phyloP scores from a whole-genome alignment of 1,140 invertebrate genomes.

The Drosophila kanapiae region DNA sequence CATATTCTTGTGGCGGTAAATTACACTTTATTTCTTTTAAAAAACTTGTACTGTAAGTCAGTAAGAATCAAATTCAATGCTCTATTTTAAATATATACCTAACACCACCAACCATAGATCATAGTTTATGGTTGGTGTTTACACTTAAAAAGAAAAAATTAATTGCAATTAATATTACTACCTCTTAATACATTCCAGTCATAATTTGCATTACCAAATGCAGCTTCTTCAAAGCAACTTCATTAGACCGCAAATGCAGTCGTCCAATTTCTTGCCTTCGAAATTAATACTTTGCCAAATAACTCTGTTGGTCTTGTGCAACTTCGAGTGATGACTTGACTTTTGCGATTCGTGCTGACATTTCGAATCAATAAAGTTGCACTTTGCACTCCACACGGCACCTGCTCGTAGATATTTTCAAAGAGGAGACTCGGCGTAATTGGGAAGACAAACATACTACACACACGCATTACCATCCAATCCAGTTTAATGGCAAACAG shows the following conservation, averaged over 20 bases:
- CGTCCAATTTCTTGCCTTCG: neutral
- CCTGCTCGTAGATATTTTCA: slow-evolving; percentile 15
- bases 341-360: slow-evolving; percentile 60
- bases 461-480: slow-evolving; percentile 38
- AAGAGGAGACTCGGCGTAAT: neutral
- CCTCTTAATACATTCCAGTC: neutral
- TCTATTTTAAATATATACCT: too few relatives aligned
- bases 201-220: neutral
- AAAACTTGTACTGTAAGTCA: too few relatives aligned
- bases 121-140: too few relatives aligned
- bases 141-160: too few relatives aligned
- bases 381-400: slow-evolving; percentile 42
- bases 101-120: too few relatives aligned
- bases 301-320: slow-evolving; percentile 17
- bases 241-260: slow-evolving; percentile 2
- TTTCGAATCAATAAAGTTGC: slow-evolving; percentile 74
- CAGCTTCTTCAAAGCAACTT: slow-evolving; percentile 2
- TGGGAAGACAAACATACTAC: neutral
- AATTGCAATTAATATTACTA: too few relatives aligned
- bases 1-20: too few relatives aligned
- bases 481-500: slow-evolving; percentile 43
- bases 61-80: too few relatives aligned
- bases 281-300: slow-evolving; percentile 26
- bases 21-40: too few relatives aligned
- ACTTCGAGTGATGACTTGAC: slow-evolving; percentile 25